Percentiles rank a stretch among this genome's conserved stretches.
These are phyloP conservation scores for Perca fluviatilis DNA, from an alignment of 2,113 vertebrate genomes.

Conservation along the genomic window DNA sequence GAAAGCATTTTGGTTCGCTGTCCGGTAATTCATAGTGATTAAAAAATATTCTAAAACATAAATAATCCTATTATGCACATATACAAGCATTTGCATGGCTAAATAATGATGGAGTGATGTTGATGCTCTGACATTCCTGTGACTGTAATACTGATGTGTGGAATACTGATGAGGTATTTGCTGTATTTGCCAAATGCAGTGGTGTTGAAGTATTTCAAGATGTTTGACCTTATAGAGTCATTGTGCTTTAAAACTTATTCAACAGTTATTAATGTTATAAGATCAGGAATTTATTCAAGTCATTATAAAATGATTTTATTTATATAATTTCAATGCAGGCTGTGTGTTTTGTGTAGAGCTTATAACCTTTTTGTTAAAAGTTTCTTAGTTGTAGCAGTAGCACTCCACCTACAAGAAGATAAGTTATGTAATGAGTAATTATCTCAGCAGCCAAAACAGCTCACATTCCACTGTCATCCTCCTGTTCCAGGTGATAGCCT, in stretches of 20 bases:
- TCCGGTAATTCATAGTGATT: no score
- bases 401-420: neutral
- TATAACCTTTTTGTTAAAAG: neutral
- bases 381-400: neutral
- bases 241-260: neutral
- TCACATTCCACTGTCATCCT: neutral
- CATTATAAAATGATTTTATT: neutral
- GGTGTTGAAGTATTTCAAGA: neutral
- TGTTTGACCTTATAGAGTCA: neutral
- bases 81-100: neutral
- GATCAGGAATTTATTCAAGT: neutral
- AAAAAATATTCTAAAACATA: no score
- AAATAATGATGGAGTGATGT: neutral
- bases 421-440: neutral
- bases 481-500: conserved; percentile 87
- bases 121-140: no score
- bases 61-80: no score
- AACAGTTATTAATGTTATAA: neutral
- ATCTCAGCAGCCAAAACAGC: neutral
- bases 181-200: neutral
- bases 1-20: no score
- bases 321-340: neutral
- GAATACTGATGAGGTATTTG: no score
- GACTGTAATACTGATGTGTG: neutral
- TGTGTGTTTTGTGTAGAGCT: neutral